phyloP scores from a whole-genome alignment of 2,888 invertebrate species.

The Drosophila ezoana region DNA sequence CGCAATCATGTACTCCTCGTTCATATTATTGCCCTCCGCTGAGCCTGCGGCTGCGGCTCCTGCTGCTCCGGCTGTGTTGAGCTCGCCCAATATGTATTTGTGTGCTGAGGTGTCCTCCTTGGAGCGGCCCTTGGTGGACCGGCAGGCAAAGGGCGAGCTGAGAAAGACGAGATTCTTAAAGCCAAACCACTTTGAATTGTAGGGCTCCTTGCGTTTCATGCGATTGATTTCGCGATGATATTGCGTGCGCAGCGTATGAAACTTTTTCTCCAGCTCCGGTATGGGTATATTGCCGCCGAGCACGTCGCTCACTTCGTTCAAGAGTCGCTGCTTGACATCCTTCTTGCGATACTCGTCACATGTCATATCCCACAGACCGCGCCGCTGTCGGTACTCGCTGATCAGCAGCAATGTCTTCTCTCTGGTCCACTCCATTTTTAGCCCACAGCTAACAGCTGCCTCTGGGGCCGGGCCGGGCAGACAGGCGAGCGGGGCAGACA shows the following conservation, averaged over 20 bases:
- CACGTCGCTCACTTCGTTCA: conserved; percentile 81
- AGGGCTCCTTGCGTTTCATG: conserved; percentile 86
- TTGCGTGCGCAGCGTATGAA: conserved; percentile 87
- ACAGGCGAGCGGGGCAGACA: no score
- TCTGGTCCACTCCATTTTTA: conserved; percentile 85
- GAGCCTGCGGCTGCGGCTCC: conserved; percentile 25
- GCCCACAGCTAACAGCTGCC: conserved; percentile 55
- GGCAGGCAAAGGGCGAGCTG: conserved; percentile 86
- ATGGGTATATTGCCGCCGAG: conserved; percentile 83
- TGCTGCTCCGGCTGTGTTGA: conserved; percentile 4
- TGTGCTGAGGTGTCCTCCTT: conserved; percentile 78
- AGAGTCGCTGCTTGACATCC: conserved; percentile 82
- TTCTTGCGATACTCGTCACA: conserved; percentile 85
- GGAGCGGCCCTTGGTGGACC: conserved; percentile 81
- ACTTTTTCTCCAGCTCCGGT: conserved; percentile 87
- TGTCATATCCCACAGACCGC: conserved; percentile 85
- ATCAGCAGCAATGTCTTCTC: conserved; percentile 84
- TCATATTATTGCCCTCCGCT: conserved; percentile 60
- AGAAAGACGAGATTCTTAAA: conserved; percentile 87
- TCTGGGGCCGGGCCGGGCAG: conserved; percentile 34
- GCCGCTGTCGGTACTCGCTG: conserved; percentile 83
- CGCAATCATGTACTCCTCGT: conserved; percentile 74
- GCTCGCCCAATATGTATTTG: conserved; percentile 81
- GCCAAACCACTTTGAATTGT: conserved; percentile 87
- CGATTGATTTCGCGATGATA: conserved; percentile 87